phyloP scores from a whole-genome alignment of 2,797 vertebrate genomes.

The Hydrophis major region DNA sequence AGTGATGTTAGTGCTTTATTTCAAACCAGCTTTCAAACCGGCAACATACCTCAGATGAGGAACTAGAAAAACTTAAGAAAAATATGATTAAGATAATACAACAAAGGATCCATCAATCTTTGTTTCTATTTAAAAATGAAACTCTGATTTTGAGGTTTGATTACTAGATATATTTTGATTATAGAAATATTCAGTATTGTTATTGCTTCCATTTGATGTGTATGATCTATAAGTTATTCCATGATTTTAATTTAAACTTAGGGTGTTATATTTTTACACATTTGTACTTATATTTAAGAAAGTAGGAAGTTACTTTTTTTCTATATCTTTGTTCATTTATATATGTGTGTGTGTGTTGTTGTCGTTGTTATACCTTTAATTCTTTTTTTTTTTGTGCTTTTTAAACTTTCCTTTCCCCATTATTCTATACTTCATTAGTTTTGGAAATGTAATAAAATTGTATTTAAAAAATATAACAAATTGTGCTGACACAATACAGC shows the following conservation, averaged over 20 bases:
- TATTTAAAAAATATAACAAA: slow-evolving; percentile 54
- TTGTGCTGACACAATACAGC: background rate
- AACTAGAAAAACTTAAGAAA: slow-evolving; percentile 21
- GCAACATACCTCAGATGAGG: slow-evolving; percentile 6
- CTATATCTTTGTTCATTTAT: background rate
- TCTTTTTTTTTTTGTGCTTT: background rate
- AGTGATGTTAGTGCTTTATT: slow-evolving; percentile 12
- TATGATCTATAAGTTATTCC: background rate
- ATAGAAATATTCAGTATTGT: background rate
- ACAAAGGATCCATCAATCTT: slow-evolving; percentile 29
- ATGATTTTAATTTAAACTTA: background rate
- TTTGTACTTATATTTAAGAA: background rate
- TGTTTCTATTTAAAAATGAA: background rate
- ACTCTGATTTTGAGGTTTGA: background rate
- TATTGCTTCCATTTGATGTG: background rate
- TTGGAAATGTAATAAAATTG: background rate
- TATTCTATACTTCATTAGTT: background rate
- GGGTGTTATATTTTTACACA: background rate
- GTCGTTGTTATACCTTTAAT: background rate
- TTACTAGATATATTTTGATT: background rate
- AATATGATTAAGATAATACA: slow-evolving; percentile 51
- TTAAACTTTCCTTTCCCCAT: background rate
- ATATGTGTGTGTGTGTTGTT: too few species aligned
- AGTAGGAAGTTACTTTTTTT: background rate
- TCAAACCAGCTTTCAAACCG: slow-evolving; percentile 25